Base-by-base conservation (phyloP, 1,140 invertebrate genomes). In the Drosophila kepulauana region DNA sequence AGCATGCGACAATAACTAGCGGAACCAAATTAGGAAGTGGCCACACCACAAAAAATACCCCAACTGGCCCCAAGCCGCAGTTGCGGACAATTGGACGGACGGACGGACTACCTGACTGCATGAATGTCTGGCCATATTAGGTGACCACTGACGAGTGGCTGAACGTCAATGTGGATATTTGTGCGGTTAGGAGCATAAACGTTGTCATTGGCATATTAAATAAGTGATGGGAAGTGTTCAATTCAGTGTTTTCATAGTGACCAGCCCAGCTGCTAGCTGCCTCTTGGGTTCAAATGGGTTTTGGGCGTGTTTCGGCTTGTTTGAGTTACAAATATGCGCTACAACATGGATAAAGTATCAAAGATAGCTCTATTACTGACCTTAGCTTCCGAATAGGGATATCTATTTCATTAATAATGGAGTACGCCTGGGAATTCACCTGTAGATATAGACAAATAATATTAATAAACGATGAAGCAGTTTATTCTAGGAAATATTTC, bases 11-110 rank as follows among this genome's bases (percentile, higher is more conserved):
- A 76, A 62, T 59, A 69, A 75, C 77, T 71, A 91, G 81, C 88
- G 88, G 88, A 91, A 91, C 88, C 88, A 91, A 91, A 91, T 91
- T 91, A 82, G 88, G 88, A 91, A 91, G 88, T 91, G 67, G 71
- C 85, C 81, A 75, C 75, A 62, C 71, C 63, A 79, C 70, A 25
- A 38, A 63, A 51, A 51, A 61, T 8, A 62, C 57, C 75, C 51
- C 75, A 65, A 52, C 28, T 56, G 11, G 15, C n/a, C 38, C 51
- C 46, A 38, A 8, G 54, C 78, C 59, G 20, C 67, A 51, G 10
- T 11, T 25, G 20, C 20, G 20, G 20, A 25, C 20, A 25, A 25
- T 0, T 25, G 13, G 45, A 46, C 45, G 6, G 11, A 7, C 49
- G 1, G 25, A 15, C 35, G 16, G n/a, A 20, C 35, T 43, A 35